Evolutionary conservation across 2,888 invertebrate species (phyloP), one percentile per base, ranked within the genome.

Genomic region (Lamellibrachia satsuma): DNA sequence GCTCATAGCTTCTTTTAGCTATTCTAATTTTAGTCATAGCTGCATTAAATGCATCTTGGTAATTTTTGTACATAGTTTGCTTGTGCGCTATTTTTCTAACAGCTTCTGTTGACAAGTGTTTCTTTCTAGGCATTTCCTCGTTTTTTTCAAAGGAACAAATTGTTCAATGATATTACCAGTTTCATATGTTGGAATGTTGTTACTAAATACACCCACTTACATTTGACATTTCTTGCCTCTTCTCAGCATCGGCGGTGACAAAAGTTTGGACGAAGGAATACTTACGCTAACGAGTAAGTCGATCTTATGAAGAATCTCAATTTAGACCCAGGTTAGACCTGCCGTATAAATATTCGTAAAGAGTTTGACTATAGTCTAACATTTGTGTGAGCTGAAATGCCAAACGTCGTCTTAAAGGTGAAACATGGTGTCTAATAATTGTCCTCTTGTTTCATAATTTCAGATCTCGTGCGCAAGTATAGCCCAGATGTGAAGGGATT

Each of bases 401-500:
- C 22, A 75, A 22, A 75, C 15, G 7, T 57, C 2, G 75, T 75
- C 6, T 75, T 75, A 75, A 75, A 1, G 75, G 15, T 75, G 75
- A 75, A 11, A 3, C 22, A n/a, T 75, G 15, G 22, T 22, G 22
- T 22, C 11, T 75, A 22, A 22, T 6, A 75, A 22, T 22, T 15
- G 11, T 3, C 2, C 39, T n/a, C 27, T 75, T 39, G 15, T 15
- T 90, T 55, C 51, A 39, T 8, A 60, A 57, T 91, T 75, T 55
- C 92, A 94, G 94, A 94, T 92, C 91, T 94, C 75, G 52, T 94
- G 22, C 91, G 93, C 52, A 91, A 93, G 90, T 94, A 92, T 51
- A 94, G 94, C 91, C 93, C 94, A 8, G 91, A 94, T n/a, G 75
- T 94, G 15, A 92, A 92, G 27, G 94, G 94, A 11, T 94, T 92